Evolutionary conservation across 2,113 vertebrate genomes (phyloP).

Genomic region (Trogon melanurus): DNA sequence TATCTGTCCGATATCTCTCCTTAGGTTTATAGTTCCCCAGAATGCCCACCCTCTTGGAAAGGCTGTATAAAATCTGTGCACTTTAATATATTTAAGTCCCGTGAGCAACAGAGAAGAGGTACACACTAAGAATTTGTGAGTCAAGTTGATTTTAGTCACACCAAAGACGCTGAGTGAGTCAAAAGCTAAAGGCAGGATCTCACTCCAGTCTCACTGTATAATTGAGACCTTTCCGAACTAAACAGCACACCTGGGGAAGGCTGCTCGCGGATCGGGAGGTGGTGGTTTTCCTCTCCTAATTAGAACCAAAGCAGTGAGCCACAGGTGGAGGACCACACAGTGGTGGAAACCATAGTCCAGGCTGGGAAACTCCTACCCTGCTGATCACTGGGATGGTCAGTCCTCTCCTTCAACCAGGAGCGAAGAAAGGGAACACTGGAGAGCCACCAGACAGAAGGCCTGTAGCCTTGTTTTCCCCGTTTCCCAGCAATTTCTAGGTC

Average conservation of each 20-base stretch:
- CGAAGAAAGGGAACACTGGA: not conserved
- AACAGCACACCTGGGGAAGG: not conserved
- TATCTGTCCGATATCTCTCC: not conserved
- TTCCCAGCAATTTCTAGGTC: not conserved
- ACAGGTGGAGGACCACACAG: not conserved
- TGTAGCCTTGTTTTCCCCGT: not conserved
- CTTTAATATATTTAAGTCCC: not conserved
- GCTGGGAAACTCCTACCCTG: not conserved
- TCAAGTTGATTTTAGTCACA: not conserved
- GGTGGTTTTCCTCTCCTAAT: not conserved
- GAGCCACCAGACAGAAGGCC: not conserved
- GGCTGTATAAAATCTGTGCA: not conserved
- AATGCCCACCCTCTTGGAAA: not conserved
- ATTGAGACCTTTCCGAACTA: not conserved
- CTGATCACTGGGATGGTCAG: not conserved
- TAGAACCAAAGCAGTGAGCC: not conserved
- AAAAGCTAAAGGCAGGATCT: not conserved
- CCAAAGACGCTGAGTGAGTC: accelerated
- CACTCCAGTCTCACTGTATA: not conserved
- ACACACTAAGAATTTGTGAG: not conserved
- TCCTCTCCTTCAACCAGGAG: not conserved
- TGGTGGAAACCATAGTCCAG: not conserved
- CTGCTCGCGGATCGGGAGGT: not conserved
- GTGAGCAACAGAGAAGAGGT: not conserved
- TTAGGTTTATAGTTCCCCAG: not conserved